Evolutionary conservation across 2,113 vertebrate species (phyloP).

Genomic region (Ammospiza caudacuta): DNA sequence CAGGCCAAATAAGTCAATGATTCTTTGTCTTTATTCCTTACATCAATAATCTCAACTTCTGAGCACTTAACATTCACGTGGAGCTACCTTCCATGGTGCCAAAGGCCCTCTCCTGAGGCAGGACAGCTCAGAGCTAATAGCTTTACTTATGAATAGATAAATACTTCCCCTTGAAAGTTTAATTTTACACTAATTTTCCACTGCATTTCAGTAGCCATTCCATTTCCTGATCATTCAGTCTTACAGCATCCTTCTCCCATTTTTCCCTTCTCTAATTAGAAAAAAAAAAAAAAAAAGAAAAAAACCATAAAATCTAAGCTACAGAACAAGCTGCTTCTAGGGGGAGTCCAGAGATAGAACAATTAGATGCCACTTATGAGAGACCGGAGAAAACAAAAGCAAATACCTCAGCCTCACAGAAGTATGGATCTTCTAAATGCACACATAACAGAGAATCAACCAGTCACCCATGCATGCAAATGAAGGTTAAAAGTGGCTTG

Average conservation of each 20-base stretch:
- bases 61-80: not conserved
- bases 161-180: not conserved
- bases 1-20: not conserved
- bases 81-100: not conserved
- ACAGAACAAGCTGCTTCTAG: not conserved
- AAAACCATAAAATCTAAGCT: not conserved
- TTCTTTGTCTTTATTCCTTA: not conserved
- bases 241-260: not conserved
- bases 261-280: not conserved
- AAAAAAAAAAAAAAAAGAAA: not conserved
- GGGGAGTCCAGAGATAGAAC: not conserved
- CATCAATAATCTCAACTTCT: not conserved
- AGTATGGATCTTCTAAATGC: not conserved
- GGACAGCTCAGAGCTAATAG: not conserved
- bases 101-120: not conserved
- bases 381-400: not conserved
- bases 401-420: not conserved
- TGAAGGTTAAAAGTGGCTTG: not conserved
- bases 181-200: not conserved
- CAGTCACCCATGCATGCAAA: not conserved
- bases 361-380: not conserved
- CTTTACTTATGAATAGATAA: not conserved
- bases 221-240: not conserved
- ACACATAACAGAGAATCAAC: not conserved
- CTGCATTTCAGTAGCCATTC: not conserved